phyloP scores from a whole-genome alignment of 2,113 vertebrate species.

The Macaca fascicularis region DNA sequence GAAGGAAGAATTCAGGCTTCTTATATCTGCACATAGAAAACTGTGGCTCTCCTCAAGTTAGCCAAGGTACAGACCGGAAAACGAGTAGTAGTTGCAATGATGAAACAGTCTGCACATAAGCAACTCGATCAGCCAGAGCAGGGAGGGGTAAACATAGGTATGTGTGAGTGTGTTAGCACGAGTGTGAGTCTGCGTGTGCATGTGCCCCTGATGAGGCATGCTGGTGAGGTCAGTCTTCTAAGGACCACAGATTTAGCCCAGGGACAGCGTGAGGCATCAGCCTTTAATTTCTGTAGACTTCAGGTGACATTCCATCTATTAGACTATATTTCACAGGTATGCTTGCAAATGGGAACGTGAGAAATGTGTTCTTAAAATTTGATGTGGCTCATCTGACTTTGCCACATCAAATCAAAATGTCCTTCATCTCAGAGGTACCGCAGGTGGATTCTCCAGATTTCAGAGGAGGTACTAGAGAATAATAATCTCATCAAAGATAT shows the following conservation, averaged over 20 bases:
- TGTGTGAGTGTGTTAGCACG: neutral
- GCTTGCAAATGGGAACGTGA: neutral
- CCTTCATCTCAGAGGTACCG: neutral
- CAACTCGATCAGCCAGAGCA: neutral
- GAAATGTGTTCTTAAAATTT: neutral
- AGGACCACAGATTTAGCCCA: neutral
- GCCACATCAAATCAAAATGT: neutral
- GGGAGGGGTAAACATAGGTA: neutral
- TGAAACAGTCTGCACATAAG: neutral
- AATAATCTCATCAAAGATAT: neutral
- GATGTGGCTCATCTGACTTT: neutral
- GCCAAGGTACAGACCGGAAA: neutral
- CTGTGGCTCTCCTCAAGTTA: neutral
- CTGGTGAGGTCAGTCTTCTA: neutral
- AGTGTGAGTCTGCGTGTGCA: neutral
- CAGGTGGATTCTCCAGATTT: neutral
- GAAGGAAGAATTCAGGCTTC: neutral
- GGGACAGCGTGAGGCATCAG: neutral
- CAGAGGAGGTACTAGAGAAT: neutral
- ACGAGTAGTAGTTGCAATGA: neutral
- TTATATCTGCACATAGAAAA: neutral
- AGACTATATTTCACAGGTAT: neutral
- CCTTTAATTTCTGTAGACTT: neutral
- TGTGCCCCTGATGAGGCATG: neutral
- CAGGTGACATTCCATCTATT: neutral